Base-by-base conservation (phyloP, 2,888 invertebrate species). In the Dendrolimus houi region DNA sequence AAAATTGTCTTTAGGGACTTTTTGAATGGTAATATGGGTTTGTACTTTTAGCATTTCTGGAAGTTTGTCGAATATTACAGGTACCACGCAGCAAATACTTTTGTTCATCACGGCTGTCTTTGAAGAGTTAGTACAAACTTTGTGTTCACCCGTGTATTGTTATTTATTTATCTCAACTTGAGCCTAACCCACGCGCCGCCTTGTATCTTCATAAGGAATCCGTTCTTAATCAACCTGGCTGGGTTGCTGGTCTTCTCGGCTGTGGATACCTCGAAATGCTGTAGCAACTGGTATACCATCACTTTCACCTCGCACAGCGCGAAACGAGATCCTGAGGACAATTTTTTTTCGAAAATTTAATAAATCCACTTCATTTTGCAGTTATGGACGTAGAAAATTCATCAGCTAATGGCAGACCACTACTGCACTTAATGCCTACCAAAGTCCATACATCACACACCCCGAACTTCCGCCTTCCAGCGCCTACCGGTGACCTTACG, bases 241-340 rank as follows among this genome's bases (percentile, higher is more conserved):
- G 82, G 78, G 2, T 74, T 68, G 55, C 60, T 56, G 0, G 83
- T 84, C 66, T 64, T 79, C 47, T 71, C 69, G 9, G 71, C 70
- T 1, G 81, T 78, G 9, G 68, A 67, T 8, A 87, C 53, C 57
- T 75, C 74, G 56, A 83, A 62, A 41, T 76, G 67, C 52, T 70
- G 68, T 9, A 86, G 60, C 1, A 86, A 65, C 57, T 81, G 77
- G 62, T 81, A 85, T 1, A 72, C 55, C 72, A 84, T 71, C 42
- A 82, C 75, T 58, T 87, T 87, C 9, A 83, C 60, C 60, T 85
- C 84, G 55, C 80, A 81, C 2, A 85, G 71, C 1, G 85, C 85
- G 63, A 85, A 85, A 17, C 85, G 67, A 10, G 82, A 82, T 1
- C 75, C 81, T 82, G 66, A 8, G 63, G 58, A 57, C 29, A 52